Conservation (phyloP, 2,113 vertebrate species). For the Spilogale gracilis region DNA sequence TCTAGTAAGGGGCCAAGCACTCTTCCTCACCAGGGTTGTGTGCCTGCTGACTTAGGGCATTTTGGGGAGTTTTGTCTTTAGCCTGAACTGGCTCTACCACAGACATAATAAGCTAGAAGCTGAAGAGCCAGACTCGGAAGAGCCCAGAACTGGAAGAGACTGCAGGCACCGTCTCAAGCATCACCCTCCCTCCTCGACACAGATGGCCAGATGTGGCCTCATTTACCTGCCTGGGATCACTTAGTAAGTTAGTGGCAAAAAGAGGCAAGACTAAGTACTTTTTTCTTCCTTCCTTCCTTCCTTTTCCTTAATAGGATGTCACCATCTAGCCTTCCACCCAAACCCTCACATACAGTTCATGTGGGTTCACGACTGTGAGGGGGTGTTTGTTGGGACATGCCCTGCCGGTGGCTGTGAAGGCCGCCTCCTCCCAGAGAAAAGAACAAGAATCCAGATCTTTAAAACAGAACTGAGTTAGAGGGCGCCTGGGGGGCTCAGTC, state of each 20-base stretch:
- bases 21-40: not conserved
- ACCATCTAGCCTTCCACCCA: not conserved
- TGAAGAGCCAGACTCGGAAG: not conserved
- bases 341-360: not conserved
- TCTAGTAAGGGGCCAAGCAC: not conserved
- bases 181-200: not conserved
- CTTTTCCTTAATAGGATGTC: not conserved
- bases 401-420: not conserved
- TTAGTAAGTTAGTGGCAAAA: conserved; percentile 8
- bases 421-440: not conserved
- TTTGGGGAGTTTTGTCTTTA: conserved; percentile 5
- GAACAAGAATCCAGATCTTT: not conserved
- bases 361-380: not conserved
- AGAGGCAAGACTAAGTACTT: not conserved
- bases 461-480: conserved; percentile 7
- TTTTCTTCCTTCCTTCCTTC: too few species aligned
- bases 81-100: not conserved
- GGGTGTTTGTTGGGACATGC: not conserved
- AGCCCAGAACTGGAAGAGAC: not conserved
- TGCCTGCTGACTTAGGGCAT: not conserved
- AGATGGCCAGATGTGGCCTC: not conserved
- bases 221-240: not conserved
- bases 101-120: conserved; percentile 19
- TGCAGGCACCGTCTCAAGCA: not conserved
- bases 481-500: too few species aligned